phyloP scores from a whole-genome alignment of 2,888 invertebrate species.

The Latrodectus hesperus region DNA sequence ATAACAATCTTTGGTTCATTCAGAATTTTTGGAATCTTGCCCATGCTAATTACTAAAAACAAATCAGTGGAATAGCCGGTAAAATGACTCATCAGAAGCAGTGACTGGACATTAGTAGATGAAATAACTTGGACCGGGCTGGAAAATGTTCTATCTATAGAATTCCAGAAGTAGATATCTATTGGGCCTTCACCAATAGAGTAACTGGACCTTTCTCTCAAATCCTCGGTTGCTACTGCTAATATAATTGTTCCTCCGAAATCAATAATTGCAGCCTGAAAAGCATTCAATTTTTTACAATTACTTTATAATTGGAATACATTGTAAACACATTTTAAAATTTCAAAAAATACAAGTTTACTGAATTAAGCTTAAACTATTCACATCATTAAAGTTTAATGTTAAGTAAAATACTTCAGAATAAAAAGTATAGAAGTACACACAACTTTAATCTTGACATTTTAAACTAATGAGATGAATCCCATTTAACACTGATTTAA shows the following conservation, averaged over 20 bases:
- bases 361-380: too few relatives aligned
- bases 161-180: conserved; percentile 60
- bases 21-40: conserved; percentile 36
- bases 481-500: too few relatives aligned
- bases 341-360: too few relatives aligned
- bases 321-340: too few relatives aligned
- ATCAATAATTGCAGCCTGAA: conserved; percentile 39
- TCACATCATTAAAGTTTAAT: too few relatives aligned
- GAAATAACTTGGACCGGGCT: conserved; percentile 20
- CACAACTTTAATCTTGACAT: too few relatives aligned
- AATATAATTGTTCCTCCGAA: conserved; percentile 14
- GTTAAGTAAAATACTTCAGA: too few relatives aligned
- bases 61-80: background rate
- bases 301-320: too few relatives aligned
- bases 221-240: conserved; percentile 36
- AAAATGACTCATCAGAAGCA: conserved; percentile 33
- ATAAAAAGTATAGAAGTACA: too few relatives aligned
- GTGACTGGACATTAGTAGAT: conserved; percentile 48
- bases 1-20: conserved; percentile 46
- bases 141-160: conserved; percentile 8
- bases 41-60: conserved; percentile 47
- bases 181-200: conserved; percentile 12
- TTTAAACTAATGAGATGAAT: too few relatives aligned
- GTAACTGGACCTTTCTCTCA: background rate
- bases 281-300: background rate